Evolutionary conservation across 2,113 vertebrate genomes (phyloP).

Genomic region (Mola mola): DNA sequence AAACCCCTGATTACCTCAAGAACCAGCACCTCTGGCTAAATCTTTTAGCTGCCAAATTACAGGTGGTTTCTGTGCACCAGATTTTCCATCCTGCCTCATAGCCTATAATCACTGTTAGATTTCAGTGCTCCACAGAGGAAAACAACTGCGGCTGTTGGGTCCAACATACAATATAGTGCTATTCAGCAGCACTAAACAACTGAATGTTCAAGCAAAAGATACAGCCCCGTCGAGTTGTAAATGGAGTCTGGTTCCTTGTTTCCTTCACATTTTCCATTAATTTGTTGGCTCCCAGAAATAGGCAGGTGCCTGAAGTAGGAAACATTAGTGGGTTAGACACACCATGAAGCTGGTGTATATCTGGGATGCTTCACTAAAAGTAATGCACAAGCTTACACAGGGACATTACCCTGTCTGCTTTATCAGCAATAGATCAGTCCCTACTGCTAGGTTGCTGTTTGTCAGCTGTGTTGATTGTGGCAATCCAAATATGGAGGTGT

Average conservation of each 20-base stretch:
- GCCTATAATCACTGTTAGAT: conserved; percentile 66
- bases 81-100: conserved; percentile 53
- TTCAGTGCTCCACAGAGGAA: conserved; percentile 41
- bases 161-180: conserved; percentile 16
- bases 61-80: conserved; percentile 65
- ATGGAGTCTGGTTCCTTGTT: conserved; percentile 29
- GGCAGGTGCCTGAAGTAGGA: conserved; percentile 43
- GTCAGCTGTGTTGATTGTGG: conserved; percentile 13
- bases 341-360: conserved; percentile 19
- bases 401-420: background rate
- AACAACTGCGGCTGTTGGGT: conserved; percentile 39
- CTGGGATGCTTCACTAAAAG: conserved; percentile 11
- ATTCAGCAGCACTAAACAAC: conserved; percentile 26
- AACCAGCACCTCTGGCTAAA: conserved; percentile 60
- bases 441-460: conserved; percentile 9
- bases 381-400: background rate
- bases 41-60: conserved; percentile 75
- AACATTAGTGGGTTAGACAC: conserved; percentile 42
- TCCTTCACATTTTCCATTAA: conserved; percentile 45
- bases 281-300: conserved; percentile 26
- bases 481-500: conserved; percentile 8
- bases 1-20: conserved; percentile 52
- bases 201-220: conserved; percentile 31
- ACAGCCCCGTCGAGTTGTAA: conserved; percentile 18
- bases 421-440: background rate